phyloP scores from a whole-genome alignment of 2,113 vertebrate genomes.

The Odontophorus gujanensis region DNA sequence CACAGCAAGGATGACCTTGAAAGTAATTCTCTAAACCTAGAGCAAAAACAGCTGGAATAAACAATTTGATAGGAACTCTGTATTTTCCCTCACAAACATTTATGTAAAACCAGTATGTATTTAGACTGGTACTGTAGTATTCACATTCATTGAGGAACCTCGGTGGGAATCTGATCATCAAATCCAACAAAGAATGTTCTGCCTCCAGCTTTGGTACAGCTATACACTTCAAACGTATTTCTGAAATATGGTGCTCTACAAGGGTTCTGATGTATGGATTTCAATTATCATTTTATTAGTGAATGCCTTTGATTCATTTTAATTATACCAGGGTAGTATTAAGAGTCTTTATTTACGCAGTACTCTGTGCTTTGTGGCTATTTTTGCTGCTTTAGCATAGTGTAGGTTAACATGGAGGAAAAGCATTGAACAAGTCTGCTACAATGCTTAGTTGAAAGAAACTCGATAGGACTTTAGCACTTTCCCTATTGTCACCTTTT shows the following conservation, averaged over 20 bases:
- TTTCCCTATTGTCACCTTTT: neutral
- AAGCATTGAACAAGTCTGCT: slow-evolving; percentile 9
- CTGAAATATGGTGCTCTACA: slow-evolving; percentile 77
- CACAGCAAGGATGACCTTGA: neutral
- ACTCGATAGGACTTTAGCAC: neutral
- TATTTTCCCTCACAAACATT: neutral
- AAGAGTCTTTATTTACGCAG: slow-evolving; percentile 16
- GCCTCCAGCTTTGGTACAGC: slow-evolving; percentile 11
- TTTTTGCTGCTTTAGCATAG: neutral
- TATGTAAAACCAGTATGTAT: slow-evolving; percentile 38
- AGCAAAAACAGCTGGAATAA: slow-evolving; percentile 71
- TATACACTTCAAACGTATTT: neutral
- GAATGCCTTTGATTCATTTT: slow-evolving; percentile 35
- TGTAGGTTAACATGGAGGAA: neutral
- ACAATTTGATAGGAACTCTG: neutral
- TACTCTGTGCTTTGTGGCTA: slow-evolving; percentile 29
- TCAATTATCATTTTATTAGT: neutral
- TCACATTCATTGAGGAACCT: neutral
- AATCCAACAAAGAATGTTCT: slow-evolving; percentile 22
- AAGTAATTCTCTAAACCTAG: slow-evolving; percentile 26
- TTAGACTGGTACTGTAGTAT: slow-evolving; percentile 37
- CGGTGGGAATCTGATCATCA: slow-evolving; percentile 29
- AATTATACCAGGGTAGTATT: slow-evolving; percentile 3
- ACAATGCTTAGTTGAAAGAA: slow-evolving; percentile 27
- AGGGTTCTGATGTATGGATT: slow-evolving; percentile 37